Evolutionary conservation across 2,888 invertebrate species (phyloP).

Genomic region (Caradrina clavipalpis): DNA sequence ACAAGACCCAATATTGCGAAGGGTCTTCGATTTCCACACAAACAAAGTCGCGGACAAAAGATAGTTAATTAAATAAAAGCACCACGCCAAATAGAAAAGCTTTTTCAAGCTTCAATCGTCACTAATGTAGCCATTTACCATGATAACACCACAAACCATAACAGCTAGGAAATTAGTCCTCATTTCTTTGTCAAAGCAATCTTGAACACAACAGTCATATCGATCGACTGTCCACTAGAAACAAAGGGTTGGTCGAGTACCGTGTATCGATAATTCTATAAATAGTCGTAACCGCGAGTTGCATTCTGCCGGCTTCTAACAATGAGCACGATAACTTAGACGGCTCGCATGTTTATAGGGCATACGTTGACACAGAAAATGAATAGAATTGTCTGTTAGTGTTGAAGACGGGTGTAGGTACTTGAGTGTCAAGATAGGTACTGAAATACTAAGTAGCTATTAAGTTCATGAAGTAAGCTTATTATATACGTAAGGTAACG

Average conservation of each 20-base stretch:
- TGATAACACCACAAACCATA: not conserved
- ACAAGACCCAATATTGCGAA: no score
- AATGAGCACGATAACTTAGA: conserved; percentile 64
- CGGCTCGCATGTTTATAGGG: conserved; percentile 55
- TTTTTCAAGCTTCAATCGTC: not conserved
- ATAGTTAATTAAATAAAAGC: not conserved
- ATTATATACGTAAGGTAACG: no score
- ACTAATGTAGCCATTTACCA: not conserved
- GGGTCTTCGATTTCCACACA: no score
- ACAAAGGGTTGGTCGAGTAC: conserved; percentile 66
- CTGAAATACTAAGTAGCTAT: not conserved
- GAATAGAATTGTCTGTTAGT: conserved; percentile 45
- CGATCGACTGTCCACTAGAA: conserved; percentile 46
- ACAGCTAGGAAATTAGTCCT: not conserved
- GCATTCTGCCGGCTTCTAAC: conserved; percentile 77
- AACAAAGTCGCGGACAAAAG: no score
- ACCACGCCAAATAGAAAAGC: not conserved
- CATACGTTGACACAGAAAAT: conserved; percentile 59
- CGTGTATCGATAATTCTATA: conserved; percentile 72
- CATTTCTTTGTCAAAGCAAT: conserved; percentile 26
- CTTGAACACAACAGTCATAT: conserved; percentile 33
- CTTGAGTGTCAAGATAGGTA: not conserved
- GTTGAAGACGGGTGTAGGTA: conserved; percentile 3
- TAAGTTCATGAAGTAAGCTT: not conserved
- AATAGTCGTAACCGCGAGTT: conserved; percentile 62